Percentiles rank a stretch among this genome's conserved stretches.
phyloP scores from a whole-genome alignment of 2,888 invertebrate species.

The Lasioglossum calceatum region DNA sequence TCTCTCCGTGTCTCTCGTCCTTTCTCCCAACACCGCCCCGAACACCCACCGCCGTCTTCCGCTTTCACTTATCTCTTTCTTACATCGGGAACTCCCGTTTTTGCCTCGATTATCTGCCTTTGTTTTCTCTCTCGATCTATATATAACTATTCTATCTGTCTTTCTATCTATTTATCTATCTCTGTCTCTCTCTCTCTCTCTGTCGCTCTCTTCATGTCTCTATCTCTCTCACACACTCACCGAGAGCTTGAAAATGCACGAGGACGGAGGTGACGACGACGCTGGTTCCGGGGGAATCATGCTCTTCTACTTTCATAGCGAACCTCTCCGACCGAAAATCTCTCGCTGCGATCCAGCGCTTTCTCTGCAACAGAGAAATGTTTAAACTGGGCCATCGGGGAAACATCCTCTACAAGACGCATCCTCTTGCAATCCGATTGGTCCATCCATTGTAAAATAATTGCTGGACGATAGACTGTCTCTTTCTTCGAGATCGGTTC shows the following conservation, averaged over 20 bases:
- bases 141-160: slow-evolving; percentile 5
- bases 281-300: slow-evolving; percentile 30
- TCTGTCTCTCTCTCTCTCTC: slow-evolving; percentile 38
- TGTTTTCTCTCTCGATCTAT: slow-evolving; percentile 56
- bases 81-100: slow-evolving; percentile 36
- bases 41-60: slow-evolving; percentile 28
- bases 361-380: neutral
- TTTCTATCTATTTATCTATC: slow-evolving; percentile 33
- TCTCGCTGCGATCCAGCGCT: neutral
- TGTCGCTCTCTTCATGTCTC: slow-evolving; percentile 27
- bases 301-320: neutral
- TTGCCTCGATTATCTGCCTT: slow-evolving; percentile 32
- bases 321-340: neutral
- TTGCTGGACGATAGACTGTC: neutral
- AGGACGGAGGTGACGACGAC: slow-evolving; percentile 57
- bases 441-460: neutral
- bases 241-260: slow-evolving; percentile 64
- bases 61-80: slow-evolving; percentile 54
- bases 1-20: slow-evolving; percentile 49
- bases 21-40: slow-evolving; percentile 41
- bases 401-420: neutral
- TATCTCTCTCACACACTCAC: slow-evolving; percentile 27
- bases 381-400: neutral
- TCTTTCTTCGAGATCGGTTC: neutral
- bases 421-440: neutral